phyloP scores from a whole-genome alignment of 2,113 vertebrate genomes.

The Mesocricetus auratus region DNA sequence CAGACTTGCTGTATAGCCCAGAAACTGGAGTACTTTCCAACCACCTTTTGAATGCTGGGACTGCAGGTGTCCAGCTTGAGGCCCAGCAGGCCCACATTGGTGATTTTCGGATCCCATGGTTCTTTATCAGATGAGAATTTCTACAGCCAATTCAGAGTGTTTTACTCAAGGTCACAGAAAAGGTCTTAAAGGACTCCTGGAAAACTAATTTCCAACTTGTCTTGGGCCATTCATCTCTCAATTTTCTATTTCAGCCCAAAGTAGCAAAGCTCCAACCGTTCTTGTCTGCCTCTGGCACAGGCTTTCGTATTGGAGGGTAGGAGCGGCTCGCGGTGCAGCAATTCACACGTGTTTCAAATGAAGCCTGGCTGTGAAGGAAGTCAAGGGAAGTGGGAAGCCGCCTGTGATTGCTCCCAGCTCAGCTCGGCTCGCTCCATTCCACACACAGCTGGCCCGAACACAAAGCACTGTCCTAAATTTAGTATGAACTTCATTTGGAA shows the following conservation, averaged over 20 bases:
- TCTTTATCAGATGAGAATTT: neutral
- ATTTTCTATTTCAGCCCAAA: conserved; percentile 13
- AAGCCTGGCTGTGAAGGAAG: conserved; percentile 51
- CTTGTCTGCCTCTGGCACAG: conserved; percentile 37
- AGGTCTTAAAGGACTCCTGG: neutral
- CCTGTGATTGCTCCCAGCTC: neutral
- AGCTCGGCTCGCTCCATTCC: neutral
- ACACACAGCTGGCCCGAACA: conserved; percentile 66
- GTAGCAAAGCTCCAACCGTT: neutral
- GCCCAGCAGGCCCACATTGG: neutral
- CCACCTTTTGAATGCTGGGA: neutral
- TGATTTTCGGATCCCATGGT: neutral
- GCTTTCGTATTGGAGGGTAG: conserved; percentile 47
- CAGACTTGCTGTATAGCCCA: neutral
- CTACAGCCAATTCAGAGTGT: neutral
- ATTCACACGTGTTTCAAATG: conserved; percentile 69
- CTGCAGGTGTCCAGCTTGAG: neutral
- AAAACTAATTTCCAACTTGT: conserved; percentile 32
- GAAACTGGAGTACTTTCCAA: neutral
- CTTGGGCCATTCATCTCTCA: conserved; percentile 15
- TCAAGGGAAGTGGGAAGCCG: conserved; percentile 24
- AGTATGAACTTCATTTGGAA: conserved; percentile 56
- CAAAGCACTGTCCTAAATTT: conserved; percentile 56
- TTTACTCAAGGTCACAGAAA: neutral
- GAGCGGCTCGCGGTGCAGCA: conserved; percentile 51